A percentile compares a stretch with the other conserved stretches of the same genome.
These are phyloP conservation scores for Morpho helenor DNA, from an alignment of 2,888 invertebrate genomes.

Conservation along the genomic window DNA sequence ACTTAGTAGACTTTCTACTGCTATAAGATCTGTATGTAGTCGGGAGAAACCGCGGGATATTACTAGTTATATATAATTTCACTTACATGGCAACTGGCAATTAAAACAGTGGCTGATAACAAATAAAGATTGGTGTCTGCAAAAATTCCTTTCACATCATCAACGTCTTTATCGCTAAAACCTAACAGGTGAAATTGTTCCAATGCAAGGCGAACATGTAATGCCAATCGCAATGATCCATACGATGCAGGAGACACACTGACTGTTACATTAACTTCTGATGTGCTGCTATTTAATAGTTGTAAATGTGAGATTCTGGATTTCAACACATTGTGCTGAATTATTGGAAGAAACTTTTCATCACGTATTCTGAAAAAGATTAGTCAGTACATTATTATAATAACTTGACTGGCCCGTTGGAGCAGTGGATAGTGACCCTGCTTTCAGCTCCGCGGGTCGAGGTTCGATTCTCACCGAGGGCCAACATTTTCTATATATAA, in stretches of 20 bases:
- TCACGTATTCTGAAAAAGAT: conserved; percentile 74
- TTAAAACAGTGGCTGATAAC: conserved; percentile 91
- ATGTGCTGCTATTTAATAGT: conserved; percentile 79
- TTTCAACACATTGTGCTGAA: conserved; percentile 90
- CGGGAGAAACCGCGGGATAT: no score
- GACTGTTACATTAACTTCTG: conserved; percentile 83
- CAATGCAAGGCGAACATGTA: conserved; percentile 88
- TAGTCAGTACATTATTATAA: no score
- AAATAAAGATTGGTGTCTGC: conserved; percentile 97
- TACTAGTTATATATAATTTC: background rate
- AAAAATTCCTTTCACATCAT: conserved; percentile 97
- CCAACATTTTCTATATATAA: no score
- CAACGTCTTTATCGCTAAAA: conserved; percentile 95
- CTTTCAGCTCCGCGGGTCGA: no score
- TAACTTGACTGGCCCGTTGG: no score
- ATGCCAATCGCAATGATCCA: conserved; percentile 87
- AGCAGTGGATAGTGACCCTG: no score
- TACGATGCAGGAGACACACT: conserved; percentile 87
- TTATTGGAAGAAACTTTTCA: conserved; percentile 88
- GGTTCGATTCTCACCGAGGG: no score
- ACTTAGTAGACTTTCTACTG: no score
- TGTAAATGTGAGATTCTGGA: conserved; percentile 87
- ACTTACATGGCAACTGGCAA: conserved; percentile 96
- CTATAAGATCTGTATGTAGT: no score
- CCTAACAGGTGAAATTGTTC: conserved; percentile 86